phyloP scores from a whole-genome alignment of 2,797 vertebrate genomes.

The Amphiprion clarkii region DNA sequence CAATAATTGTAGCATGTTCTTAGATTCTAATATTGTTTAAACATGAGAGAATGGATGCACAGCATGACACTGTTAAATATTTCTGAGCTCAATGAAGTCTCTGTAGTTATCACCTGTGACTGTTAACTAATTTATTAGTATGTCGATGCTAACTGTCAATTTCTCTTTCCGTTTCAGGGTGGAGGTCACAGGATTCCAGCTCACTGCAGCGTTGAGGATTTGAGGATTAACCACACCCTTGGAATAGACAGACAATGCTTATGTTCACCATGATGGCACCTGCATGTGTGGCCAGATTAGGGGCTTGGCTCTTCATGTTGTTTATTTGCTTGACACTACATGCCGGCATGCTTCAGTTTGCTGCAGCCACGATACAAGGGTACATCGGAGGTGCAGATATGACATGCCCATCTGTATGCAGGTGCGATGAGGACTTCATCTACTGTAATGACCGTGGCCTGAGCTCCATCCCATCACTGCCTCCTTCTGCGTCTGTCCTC shows the following conservation, averaged over 20 bases:
- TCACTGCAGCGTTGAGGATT: slow-evolving; percentile 39
- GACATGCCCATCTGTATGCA: slow-evolving; percentile 91
- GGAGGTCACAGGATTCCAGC: slow-evolving; percentile 75
- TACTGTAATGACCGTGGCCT: slow-evolving; percentile 97
- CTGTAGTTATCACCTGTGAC: slow-evolving; percentile 11
- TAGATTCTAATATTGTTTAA: slow-evolving; percentile 4
- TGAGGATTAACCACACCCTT: slow-evolving; percentile 63
- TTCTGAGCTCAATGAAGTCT: slow-evolving; percentile 25
- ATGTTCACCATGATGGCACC: slow-evolving; percentile 79
- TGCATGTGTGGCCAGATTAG: slow-evolving; percentile 80
- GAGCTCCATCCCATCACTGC: slow-evolving; percentile 91
- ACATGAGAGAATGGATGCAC: not conserved
- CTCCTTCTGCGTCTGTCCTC: slow-evolving; percentile 91
- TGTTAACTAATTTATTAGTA: slow-evolving; percentile 31
- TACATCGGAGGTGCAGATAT: slow-evolving; percentile 82
- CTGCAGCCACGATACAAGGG: slow-evolving; percentile 78
- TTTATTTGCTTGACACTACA: slow-evolving; percentile 87
- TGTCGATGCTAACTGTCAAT: slow-evolving; percentile 53
- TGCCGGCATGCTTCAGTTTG: slow-evolving; percentile 84
- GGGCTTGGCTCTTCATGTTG: slow-evolving; percentile 86
- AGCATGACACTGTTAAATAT: slow-evolving; percentile 16
- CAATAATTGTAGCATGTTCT: slow-evolving; percentile 12
- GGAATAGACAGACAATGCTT: slow-evolving; percentile 52
- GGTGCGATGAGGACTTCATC: slow-evolving; percentile 94
- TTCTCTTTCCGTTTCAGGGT: slow-evolving; percentile 73